Evolutionary conservation across 2,888 invertebrate species (phyloP), one percentile per base, ranked within the genome.

Genomic region (Ophion obscuratus): DNA sequence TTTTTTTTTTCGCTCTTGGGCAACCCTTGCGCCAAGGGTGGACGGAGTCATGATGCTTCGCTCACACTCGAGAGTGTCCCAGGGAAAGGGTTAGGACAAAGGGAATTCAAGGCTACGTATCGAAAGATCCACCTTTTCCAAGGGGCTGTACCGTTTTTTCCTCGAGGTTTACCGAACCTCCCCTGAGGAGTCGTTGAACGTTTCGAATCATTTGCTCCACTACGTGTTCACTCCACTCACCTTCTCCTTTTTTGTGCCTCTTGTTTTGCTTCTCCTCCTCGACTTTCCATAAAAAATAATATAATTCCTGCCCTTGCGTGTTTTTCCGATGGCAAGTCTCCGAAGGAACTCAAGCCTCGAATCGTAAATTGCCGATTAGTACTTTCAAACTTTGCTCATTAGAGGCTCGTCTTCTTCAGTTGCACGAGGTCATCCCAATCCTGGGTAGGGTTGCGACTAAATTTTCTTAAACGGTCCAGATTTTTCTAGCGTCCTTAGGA

Each of bases 211-310:
- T 92, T 92, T 91, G 88, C 90, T 87, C 88, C 86, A 87, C 86
- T 77, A 88, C 88, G 89, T 67, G 67, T 77, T 77, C 77, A 68
- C 77, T 83, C 64, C 71, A 31, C 76, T 78, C 20, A n/a, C 64
- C 11, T 71, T 59, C 24, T 44, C 24, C 47, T 59, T 75, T 77
- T 53, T 62, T 61, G 5, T 31, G n/a, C 36, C 61, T 27, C 6
- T 40, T 57, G 59, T 68, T 53, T 47, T 27, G n/a, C 20, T 70
- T 20, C 36, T 77, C 76, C 68, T 11, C 53, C 78, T 75, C 36
- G 76, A 86, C 89, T 89, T 88, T 79, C 88, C 88, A 91, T 90
- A 91, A 92, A 92, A 92, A 92, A 92, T 92, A 92, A 92, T 91
- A 91, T 91, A 88, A 90, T 89, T 89, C 88, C 89, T 89, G 90